Evolutionary conservation across 1,140 invertebrate genomes (phyloP), one percentile per base, ranked within the genome.

Genomic region (Drosophila ironensis): DNA sequence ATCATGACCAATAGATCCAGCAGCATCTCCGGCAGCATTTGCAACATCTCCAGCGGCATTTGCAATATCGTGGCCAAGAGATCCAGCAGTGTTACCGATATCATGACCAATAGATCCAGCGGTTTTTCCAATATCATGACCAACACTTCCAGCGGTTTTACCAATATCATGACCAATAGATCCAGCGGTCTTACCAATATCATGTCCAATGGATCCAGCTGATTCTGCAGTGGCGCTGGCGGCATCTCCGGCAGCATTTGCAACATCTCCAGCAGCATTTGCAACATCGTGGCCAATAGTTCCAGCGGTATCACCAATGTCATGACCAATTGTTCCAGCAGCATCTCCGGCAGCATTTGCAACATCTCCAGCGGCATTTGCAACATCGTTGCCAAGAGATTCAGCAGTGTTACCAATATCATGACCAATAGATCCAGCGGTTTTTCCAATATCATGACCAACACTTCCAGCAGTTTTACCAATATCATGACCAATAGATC

Each of bases 121-220:
- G 9, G 41, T 25, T 20, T 12, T 33, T 14, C 35, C 24, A 3
- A 28, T 28, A 41, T 51, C 19, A 24, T 22, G 25, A 2, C 12
- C 20, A 3, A 44, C 9, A 20, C 11, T 27, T 22, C 12, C 41
- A 24, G 11, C 57, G 2, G 41, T 28, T 22, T 25, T 51, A 2
- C 20, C 41, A 6, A 17, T 11, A 9, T 37, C 33, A 5, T 16
- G 12, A 2, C 12, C 33, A 1, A 11, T 2, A 3, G 2, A 16
- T 16, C 33, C 33, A 17, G 33, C 33, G 0, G 33, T 5, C 8
- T 14, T 14, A 7, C 11, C 33, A 37, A 40, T 54, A 19, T 37
- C 19, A 12, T 46, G 25, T 11, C 40, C 66, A 6, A 50, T 25
- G 14, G 45, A 40, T 8, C 50, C 52, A 6, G 57, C 47, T 14